These are phyloP conservation scores for Caenorhabditis virilis DNA, from an alignment of 2,888 invertebrate species.

Conservation along the genomic window DNA sequence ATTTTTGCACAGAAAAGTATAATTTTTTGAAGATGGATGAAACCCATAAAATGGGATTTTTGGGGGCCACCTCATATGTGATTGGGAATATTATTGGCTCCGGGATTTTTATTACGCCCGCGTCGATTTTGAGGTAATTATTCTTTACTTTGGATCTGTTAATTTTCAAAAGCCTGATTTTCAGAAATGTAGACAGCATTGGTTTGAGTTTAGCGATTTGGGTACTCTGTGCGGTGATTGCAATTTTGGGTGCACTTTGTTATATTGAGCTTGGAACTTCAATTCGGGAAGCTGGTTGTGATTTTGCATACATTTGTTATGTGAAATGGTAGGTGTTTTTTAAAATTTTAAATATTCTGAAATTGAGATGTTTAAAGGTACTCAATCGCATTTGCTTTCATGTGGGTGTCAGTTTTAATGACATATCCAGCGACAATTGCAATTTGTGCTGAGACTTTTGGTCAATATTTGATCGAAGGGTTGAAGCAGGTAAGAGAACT, in stretches of 20 bases:
- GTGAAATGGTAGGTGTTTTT: slow-evolving; percentile 48
- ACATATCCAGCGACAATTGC: slow-evolving; percentile 67
- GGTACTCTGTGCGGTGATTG: slow-evolving; percentile 82
- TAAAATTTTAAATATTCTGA: neutral
- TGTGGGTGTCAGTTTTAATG: slow-evolving; percentile 68
- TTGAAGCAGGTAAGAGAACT: slow-evolving; percentile 52
- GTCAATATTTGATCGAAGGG: slow-evolving; percentile 61
- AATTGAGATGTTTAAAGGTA: slow-evolving; percentile 28
- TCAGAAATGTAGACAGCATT: slow-evolving; percentile 75
- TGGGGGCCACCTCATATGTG: slow-evolving; percentile 65
- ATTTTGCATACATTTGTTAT: slow-evolving; percentile 66
- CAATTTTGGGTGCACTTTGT: slow-evolving; percentile 66
- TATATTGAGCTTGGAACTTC: slow-evolving; percentile 67
- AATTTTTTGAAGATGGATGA: slow-evolving; percentile 44
- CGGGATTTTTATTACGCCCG: slow-evolving; percentile 66
- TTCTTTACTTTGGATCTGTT: neutral
- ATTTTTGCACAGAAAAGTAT: neutral
- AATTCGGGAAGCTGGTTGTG: slow-evolving; percentile 67
- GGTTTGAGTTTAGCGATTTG: slow-evolving; percentile 90
- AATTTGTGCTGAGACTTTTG: slow-evolving; percentile 66
- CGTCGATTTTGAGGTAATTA: slow-evolving; percentile 44
- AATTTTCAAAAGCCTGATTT: neutral
- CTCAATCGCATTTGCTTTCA: slow-evolving; percentile 63
- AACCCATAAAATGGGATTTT: slow-evolving; percentile 61
- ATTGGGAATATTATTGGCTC: slow-evolving; percentile 67